Base-by-base conservation (phyloP, 2,797 vertebrate species). In the Coregonus sp. region DNA sequence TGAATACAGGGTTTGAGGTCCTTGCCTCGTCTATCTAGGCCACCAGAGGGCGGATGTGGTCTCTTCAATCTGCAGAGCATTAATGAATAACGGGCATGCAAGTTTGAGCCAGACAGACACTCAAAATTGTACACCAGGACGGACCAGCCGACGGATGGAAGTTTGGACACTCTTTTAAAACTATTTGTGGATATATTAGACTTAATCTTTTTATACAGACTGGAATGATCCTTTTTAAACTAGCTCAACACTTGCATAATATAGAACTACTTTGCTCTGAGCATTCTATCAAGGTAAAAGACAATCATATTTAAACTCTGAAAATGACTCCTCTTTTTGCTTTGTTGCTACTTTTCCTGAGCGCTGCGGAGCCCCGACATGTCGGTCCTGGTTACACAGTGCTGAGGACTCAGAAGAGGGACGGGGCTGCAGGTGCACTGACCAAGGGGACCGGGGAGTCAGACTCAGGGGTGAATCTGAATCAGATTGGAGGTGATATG, bases 261-360 rank as follows among this genome's bases (percentile, higher is more conserved):
- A 11, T 9, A 68, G 40, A 18, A 33, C 4, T 31, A 3, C 40
- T 18, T 68, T 37, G 66, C 66, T 63, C 59, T 16, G 4, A 33
- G 47, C 18, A 16, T 69, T 47, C 4, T 63, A 20, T 63, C 20
- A n/a, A 14, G 16, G 35, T 25, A 66, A 40, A 75, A 54, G 50
- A 75, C 40, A 47, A 47, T 12, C 9, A 47, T 31, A 25, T 65
- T 25, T 67, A 1, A 47, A 47, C 9, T 33, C 33, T 72, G 80
- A 65, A 74, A 16, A 85, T 81, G 75, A 2, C 72, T 72, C 51
- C 1, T 80, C 77, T 50, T 74, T 79, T 83, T 78, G 18, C 5
- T 47, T 56, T 92, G 3, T 1, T 91, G 72, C n/a, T 93, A 0
- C 54, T 92, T 12, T 79, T 76, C 16, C 7, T 87, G 37, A 78